Conservation (phyloP, 2,113 vertebrate species). For the Ageneiosus marmoratus region DNA sequence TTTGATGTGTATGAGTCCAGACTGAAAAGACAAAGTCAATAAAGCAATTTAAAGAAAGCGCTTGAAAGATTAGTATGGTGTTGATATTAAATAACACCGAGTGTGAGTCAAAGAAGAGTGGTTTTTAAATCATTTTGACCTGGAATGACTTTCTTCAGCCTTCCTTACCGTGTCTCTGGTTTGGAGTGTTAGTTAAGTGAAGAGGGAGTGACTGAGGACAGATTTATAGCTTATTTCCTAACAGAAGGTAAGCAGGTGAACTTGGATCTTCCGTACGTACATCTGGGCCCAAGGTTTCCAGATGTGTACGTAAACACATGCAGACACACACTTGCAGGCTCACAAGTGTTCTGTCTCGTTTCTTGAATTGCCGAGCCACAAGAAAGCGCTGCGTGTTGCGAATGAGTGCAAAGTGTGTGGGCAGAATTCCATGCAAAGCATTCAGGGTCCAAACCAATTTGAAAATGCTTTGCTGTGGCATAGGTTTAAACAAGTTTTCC, state of each 20-base stretch:
- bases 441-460: conserved; percentile 8
- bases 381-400: not conserved
- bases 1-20: conserved; percentile 29
- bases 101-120: not conserved
- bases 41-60: not conserved
- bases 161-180: not conserved
- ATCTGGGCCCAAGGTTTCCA: conserved; percentile 42
- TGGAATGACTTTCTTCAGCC: too few relatives aligned
- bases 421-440: conserved; percentile 5
- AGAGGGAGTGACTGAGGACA: not conserved
- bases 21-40: not conserved
- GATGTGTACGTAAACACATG: conserved; percentile 12
- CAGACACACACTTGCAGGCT: conserved; percentile 8
- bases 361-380: conserved; percentile 14
- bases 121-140: not conserved
- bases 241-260: conserved; percentile 47
- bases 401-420: conserved; percentile 28
- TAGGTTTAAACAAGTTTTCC: not conserved
- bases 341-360: conserved; percentile 7
- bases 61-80: not conserved
- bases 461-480: conserved; percentile 24
- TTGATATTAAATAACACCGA: not conserved
- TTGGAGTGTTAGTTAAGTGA: conserved; percentile 4
- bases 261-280: conserved; percentile 28
- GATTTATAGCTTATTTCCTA: conserved; percentile 45